These are phyloP conservation scores for Amphiura filiformis DNA, from an alignment of 35 echinoderm and acorn worm genomes.

Conservation along the genomic window DNA sequence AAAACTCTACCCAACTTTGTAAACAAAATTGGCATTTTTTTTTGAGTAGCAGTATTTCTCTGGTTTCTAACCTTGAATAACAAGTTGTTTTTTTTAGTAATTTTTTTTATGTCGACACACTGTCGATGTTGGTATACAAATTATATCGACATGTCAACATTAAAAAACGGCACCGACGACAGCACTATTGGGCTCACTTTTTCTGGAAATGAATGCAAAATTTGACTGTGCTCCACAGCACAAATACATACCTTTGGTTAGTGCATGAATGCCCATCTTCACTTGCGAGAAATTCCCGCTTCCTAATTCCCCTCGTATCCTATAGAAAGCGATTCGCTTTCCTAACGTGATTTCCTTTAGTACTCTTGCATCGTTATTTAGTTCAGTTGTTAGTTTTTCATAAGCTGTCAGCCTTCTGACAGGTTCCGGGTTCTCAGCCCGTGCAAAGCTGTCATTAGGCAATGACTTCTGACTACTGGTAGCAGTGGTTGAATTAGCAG, in stretches of 20 bases:
- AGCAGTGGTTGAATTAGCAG: background rate
- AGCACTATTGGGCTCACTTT: too few species aligned
- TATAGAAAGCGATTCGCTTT: slow-evolving; percentile 96
- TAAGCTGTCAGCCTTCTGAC: slow-evolving; percentile 73
- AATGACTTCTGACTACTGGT: slow-evolving; percentile 22
- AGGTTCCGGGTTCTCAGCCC: background rate
- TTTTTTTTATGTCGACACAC: too few species aligned
- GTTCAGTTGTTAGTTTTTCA: slow-evolving; percentile 75
- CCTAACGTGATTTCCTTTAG: slow-evolving; percentile 94
- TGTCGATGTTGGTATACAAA: too few species aligned
- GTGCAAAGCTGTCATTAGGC: slow-evolving; percentile 4
- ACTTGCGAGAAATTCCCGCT: slow-evolving; percentile 99
- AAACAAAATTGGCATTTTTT: too few species aligned
- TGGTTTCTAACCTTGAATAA: too few species aligned
- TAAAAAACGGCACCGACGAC: too few species aligned
- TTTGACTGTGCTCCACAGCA: too few species aligned
- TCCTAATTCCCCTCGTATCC: slow-evolving; percentile 92
- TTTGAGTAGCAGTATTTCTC: too few species aligned
- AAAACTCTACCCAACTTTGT: too few species aligned
- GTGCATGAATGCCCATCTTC: slow-evolving; percentile 89
- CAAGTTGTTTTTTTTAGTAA: too few species aligned
- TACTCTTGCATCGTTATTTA: slow-evolving; percentile 85
- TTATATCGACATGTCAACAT: too few species aligned
- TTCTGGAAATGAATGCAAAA: too few species aligned
- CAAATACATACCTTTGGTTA: slow-evolving; percentile 96